These are phyloP conservation scores for Apamea monoglypha DNA, from an alignment of 2,888 invertebrate genomes.

Conservation along the genomic window DNA sequence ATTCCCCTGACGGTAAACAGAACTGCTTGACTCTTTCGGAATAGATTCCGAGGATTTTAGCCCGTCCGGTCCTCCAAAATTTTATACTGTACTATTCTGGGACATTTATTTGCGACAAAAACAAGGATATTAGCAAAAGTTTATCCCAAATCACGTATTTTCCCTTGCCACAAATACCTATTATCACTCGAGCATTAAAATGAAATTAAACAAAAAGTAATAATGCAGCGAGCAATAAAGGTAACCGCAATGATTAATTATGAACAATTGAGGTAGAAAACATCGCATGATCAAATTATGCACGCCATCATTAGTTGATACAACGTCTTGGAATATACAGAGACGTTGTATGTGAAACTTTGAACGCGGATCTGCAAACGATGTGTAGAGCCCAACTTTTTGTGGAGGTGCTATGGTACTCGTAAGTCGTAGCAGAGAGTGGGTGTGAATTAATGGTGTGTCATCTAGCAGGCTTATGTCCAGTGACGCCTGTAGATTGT, in stretches of 20 bases:
- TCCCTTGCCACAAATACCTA: background rate
- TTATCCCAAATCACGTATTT: background rate
- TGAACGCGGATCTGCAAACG: constrained; percentile 1
- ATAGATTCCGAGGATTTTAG: background rate
- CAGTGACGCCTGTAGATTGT: background rate
- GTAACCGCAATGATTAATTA: constrained; percentile 51
- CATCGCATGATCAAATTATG: constrained; percentile 58
- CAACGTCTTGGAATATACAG: constrained; percentile 19
- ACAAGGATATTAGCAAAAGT: background rate
- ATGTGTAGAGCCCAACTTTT: background rate
- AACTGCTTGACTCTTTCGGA: background rate
- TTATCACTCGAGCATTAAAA: constrained; percentile 32
- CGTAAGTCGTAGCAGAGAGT: background rate
- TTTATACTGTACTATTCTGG: background rate
- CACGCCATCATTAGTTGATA: constrained; percentile 40
- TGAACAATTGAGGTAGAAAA: constrained; percentile 55
- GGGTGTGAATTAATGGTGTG: background rate
- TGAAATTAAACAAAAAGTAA: constrained; percentile 49
- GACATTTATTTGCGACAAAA: background rate
- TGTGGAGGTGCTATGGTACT: background rate
- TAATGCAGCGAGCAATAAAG: constrained; percentile 30
- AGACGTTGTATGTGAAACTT: constrained; percentile 29
- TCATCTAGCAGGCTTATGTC: background rate
- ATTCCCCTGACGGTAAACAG: background rate
- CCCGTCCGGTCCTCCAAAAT: background rate